A percentile compares a stretch with the other conserved stretches of the same genome.
phyloP scores from a whole-genome alignment of 1,140 invertebrate species.

The Philaenus spumarius region DNA sequence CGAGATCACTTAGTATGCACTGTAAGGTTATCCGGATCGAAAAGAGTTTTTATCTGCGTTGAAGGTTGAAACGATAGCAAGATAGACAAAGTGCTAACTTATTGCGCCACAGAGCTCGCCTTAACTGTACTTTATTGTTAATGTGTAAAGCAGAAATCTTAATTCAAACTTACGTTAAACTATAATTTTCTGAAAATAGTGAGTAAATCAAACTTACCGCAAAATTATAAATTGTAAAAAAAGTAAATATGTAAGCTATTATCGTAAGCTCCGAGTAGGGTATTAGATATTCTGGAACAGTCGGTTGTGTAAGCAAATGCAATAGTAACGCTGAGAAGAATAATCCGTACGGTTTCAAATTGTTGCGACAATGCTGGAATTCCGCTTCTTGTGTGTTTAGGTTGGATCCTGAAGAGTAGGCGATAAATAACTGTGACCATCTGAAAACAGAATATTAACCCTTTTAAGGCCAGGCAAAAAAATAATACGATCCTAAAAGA shows the following conservation, averaged over 20 bases:
- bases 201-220: slow-evolving; percentile 20
- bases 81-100: too few relatives aligned
- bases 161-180: too few relatives aligned
- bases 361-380: slow-evolving; percentile 72
- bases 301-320: slow-evolving; percentile 67
- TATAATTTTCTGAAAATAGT: neutral
- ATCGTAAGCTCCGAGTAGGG: slow-evolving; percentile 77
- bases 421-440: slow-evolving; percentile 71
- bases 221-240: slow-evolving; percentile 66
- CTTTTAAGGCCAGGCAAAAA: too few relatives aligned
- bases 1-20: too few relatives aligned
- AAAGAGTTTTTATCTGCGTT: too few relatives aligned
- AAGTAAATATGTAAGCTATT: slow-evolving; percentile 60
- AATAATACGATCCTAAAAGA: neutral
- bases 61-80: too few relatives aligned
- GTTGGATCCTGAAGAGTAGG: slow-evolving; percentile 50
- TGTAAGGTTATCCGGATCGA: too few relatives aligned
- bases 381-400: slow-evolving; percentile 70
- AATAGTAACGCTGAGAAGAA: slow-evolving; percentile 67
- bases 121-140: too few relatives aligned
- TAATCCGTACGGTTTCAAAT: slow-evolving; percentile 68
- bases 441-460: slow-evolving; percentile 18
- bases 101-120: too few relatives aligned
- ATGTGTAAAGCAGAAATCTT: too few relatives aligned
- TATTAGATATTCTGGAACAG: slow-evolving; percentile 67